Evolutionary conservation across 2,888 invertebrate genomes (phyloP), one percentile per base, ranked within the genome.

Genomic region (Crossocerus cetratus): DNA sequence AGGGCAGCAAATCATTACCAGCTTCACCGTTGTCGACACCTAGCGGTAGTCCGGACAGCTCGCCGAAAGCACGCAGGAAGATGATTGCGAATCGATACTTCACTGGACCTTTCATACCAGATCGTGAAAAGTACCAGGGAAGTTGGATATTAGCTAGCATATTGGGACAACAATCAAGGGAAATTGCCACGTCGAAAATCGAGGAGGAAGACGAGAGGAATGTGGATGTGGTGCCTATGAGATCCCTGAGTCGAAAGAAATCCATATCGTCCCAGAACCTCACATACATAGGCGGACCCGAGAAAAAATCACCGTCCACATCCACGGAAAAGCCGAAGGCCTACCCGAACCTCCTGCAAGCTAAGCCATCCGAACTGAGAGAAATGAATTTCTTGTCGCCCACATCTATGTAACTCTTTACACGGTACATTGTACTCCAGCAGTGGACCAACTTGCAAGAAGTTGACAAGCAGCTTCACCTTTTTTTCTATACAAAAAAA

Each of bases 361-460:
- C 94, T 0, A 93, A 93, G 86, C 94, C 94, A 0, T 94, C 95
- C 0, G 95, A 96, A 86, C 91, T 96, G 14, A 90, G 96, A 57
- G 96, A 96, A 90, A 94, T 96, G 94, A 96, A 96, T 90, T 96
- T 96, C 91, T 96, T 95, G 95, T 95, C 96, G 4, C 96, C 96
- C 0, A 96, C 96, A 8, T 96, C 96, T 0, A 96, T 96, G 96
- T 96, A 93, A 90, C 20, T 20, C 42, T 32, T 32, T 14, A 23
- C 14, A 45, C 14, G 20, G 32, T 32, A 32, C 1, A 11, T 32
- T 32, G 32, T 8, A 32, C 32, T 44, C 45, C 22, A 16, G 16
- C 49, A 49, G 16, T 3, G 49, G 16, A 16, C 49, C 49, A 49
- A 49, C 49, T 14, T 16, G 49, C n/a, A 49, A 49, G 16, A 49